Evolutionary conservation across 2,888 invertebrate genomes (phyloP), one percentile per base, ranked within the genome.

Genomic region (Corbicula japonica): DNA sequence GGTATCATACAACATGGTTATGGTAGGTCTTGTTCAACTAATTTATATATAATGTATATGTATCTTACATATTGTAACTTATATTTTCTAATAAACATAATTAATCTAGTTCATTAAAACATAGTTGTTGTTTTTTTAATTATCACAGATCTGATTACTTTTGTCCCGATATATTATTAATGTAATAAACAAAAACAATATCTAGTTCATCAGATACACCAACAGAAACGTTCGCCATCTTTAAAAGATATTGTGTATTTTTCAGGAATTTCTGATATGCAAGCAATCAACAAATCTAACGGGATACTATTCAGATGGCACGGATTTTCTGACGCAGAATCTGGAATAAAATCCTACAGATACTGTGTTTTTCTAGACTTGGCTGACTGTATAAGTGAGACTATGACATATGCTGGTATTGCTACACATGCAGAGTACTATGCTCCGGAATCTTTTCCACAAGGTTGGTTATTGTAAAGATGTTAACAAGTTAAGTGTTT

Each of bases 1-100:
- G 76, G 75, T 30, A 28, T 65, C 12, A 54, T 83, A 4, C 50
- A 66, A 44, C 76, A 84, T 63, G 76, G 76, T 0, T n/a, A 63
- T n/a, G 76, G 76, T 76, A 38, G 18, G 12, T 12, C 41, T 41
- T 41, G 10, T n/a, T n/a, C n/a, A n/a, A n/a, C n/a, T n/a, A n/a
- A n/a, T n/a, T n/a, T n/a, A n/a, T n/a, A n/a, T n/a, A n/a, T n/a
- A n/a, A n/a, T n/a, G n/a, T n/a, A n/a, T n/a, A n/a, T n/a, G n/a
- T n/a, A n/a, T n/a, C n/a, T n/a, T n/a, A n/a, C n/a, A n/a, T 28
- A 28, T 3, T 6, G 26, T 54, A 1, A 32, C 8, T 26, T 10
- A 10, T 38, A 8, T 10, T 8, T 38, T 15, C n/a, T n/a, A n/a
- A n/a, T n/a, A n/a, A n/a, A n/a, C n/a, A n/a, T n/a, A n/a, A n/a